Base-by-base conservation (phyloP, 2,797 vertebrate species). In the Eulemur rubriventer region DNA sequence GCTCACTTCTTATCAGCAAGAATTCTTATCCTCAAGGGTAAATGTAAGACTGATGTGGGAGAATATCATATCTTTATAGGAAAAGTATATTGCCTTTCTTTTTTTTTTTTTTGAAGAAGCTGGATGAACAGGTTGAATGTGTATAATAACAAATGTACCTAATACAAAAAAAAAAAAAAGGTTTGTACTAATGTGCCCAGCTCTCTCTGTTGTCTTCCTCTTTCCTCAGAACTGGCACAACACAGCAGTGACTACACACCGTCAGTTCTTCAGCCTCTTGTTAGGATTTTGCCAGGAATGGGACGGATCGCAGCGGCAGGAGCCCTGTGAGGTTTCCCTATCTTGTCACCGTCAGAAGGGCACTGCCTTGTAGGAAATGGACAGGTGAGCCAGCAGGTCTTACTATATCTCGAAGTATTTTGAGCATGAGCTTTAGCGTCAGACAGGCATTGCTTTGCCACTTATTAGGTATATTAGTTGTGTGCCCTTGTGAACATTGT, bases 1-100 rank as follows among this genome's bases (percentile, higher is more conserved):
- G 98, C 95, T 87, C 96, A 97, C 93, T 98, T 98, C 96, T 98
- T 97, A 97, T 96, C 97, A 96, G n/a, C 7, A 20, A 94, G 97
- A 96, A 41, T 85, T 85, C 94, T 90, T 95, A 90, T 94, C 92
- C 94, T 94, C 92, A 93, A 95, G 90, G 95, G 73, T 81, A 97
- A 97, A 92, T 82, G 76, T 67, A 95, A 97, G 73, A 78, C 94
- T 94, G 61, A 87, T 90, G 69, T 22, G 50, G 30, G 28, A 93
- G 80, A 67, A 88, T 65, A 67, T 96, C 85, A 43, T 30, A 78
- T 94, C 59, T 85, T 87, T 75, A 24, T n/a, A 69, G 76, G 63
- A 94, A 95, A 91, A 89, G n/a, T n/a, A 50, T 35, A 38, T 20
- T 86, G 33, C 13, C 30, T 38, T 48, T 59, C 17, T 3, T 35